Evolutionary conservation across 2,113 vertebrate species (phyloP).

Genomic region (Rhinopomastus cyanomelas): DNA sequence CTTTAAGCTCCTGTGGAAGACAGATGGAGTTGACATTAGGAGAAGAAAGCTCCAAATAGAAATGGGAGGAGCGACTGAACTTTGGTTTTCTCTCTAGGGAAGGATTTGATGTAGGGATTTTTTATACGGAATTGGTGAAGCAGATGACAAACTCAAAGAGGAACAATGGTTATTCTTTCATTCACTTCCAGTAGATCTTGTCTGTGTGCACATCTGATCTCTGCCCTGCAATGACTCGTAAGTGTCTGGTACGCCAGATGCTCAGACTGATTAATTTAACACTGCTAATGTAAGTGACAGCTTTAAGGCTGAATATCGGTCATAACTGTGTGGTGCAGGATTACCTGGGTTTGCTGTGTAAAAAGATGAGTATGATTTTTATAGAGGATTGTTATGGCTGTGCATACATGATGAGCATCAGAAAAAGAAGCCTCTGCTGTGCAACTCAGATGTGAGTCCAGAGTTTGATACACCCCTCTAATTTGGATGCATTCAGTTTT

Average conservation of each 20-base stretch:
- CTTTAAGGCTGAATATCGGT: neutral
- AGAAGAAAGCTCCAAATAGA: slow-evolving; percentile 34
- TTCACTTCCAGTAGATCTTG: neutral
- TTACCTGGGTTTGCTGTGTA: neutral
- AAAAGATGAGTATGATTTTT: neutral
- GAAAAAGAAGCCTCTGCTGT: neutral
- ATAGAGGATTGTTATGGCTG: neutral
- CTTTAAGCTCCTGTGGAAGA: slow-evolving; percentile 31
- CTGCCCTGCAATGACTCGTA: neutral
- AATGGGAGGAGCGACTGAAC: slow-evolving; percentile 46
- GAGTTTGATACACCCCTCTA: slow-evolving; percentile 18
- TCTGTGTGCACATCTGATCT: neutral
- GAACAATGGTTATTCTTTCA: neutral
- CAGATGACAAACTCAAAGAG: neutral
- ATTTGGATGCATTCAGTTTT: slow-evolving; percentile 36
- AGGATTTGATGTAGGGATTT: neutral
- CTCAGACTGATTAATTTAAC: neutral
- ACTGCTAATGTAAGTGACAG: neutral
- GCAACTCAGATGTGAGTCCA: neutral
- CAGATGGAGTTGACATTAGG: slow-evolving; percentile 55
- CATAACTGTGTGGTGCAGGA: neutral
- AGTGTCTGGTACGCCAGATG: rapidly evolving
- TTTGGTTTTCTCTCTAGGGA: neutral
- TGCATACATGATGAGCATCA: neutral
- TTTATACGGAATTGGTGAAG: neutral